Percentiles rank a stretch among this genome's conserved stretches.
phyloP scores from a whole-genome alignment of 2,888 invertebrate species.

The Cryptocephalus primarius region DNA sequence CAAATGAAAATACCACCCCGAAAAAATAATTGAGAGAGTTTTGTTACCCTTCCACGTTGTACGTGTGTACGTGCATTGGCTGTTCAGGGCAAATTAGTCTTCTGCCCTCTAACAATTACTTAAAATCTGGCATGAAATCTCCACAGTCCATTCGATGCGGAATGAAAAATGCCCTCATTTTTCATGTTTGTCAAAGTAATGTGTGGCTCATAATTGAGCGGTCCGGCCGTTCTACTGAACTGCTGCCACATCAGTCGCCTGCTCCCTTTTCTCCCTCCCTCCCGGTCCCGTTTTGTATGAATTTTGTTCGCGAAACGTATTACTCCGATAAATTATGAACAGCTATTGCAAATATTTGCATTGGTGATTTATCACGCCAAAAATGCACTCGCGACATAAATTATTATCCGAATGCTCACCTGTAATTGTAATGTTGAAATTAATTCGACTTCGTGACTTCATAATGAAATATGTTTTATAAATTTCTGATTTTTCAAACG shows the following conservation, averaged over 20 bases:
- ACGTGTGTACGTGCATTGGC: no score
- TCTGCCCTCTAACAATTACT: neutral
- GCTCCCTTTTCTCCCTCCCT: no score
- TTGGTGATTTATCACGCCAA: conserved; percentile 9
- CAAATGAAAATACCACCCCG: no score
- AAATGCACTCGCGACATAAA: conserved; percentile 1
- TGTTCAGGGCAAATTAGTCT: no score
- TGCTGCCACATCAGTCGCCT: conserved; percentile 2
- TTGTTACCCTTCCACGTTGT: no score
- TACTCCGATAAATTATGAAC: conserved; percentile 11
- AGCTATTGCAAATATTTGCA: conserved; percentile 11
- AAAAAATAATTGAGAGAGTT: no score
- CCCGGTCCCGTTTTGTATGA: neutral
- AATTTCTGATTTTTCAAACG: no score
- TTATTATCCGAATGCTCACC: neutral
- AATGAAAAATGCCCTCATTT: conserved; percentile 18
- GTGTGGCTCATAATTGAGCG: conserved; percentile 22
- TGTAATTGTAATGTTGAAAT: neutral
- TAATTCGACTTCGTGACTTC: neutral
- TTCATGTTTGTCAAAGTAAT: conserved; percentile 25
- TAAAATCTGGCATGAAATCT: conserved; percentile 6
- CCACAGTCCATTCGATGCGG: conserved; percentile 8
- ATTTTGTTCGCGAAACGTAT: conserved; percentile 7
- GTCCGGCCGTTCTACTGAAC: conserved; percentile 4
- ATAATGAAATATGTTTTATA: neutral